A percentile compares a stretch with the other conserved stretches of the same genome.
Conservation (phyloP, 2,888 invertebrate species). For the Arctia plantaginis region DNA sequence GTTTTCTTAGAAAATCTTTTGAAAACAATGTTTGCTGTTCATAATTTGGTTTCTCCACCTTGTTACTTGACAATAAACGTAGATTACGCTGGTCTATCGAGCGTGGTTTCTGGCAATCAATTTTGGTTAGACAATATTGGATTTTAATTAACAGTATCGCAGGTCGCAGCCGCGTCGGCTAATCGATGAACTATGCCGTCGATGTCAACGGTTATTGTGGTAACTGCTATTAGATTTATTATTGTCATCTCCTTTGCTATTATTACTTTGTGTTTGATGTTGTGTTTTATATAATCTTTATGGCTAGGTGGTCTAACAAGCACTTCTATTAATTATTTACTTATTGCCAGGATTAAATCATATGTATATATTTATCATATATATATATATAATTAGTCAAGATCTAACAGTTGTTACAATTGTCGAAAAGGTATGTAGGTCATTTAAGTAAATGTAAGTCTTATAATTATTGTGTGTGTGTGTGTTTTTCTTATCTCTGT, state of each 20-base stretch:
- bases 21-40: constrained; percentile 43
- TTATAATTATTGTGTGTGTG: no score
- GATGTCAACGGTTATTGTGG: constrained; percentile 67
- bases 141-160: constrained; percentile 85
- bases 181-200: constrained; percentile 68
- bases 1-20: constrained; percentile 20
- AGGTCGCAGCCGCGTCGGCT: constrained; percentile 64
- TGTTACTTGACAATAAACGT: constrained; percentile 51
- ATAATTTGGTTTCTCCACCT: constrained; percentile 48
- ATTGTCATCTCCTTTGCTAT: constrained; percentile 47
- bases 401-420: not conserved
- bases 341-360: no score
- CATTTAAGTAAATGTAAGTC: no score
- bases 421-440: not conserved
- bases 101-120: constrained; percentile 78
- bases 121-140: constrained; percentile 86
- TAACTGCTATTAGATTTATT: constrained; percentile 61
- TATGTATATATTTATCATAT: no score
- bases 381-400: not conserved
- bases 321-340: no score
- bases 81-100: constrained; percentile 57
- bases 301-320: not conserved
- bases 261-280: constrained; percentile 15
- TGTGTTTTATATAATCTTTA: not conserved
- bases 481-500: no score